Conservation (phyloP, 1,140 invertebrate species). For the Hyles euphorbiae region DNA sequence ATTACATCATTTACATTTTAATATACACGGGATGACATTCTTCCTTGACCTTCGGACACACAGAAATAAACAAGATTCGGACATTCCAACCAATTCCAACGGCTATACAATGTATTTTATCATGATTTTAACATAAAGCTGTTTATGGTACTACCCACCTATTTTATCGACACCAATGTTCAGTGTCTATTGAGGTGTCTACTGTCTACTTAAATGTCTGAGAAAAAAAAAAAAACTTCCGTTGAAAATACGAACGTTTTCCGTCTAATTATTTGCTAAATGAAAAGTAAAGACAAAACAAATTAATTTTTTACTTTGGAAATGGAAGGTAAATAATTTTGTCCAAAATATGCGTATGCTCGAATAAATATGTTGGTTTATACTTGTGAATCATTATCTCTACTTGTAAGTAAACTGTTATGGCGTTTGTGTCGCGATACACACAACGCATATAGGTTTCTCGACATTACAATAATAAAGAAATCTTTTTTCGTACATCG, state of each 20-base stretch:
- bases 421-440: conserved; percentile 67
- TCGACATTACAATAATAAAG: conserved; percentile 29
- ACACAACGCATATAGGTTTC: conserved; percentile 70
- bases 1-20: too few relatives aligned
- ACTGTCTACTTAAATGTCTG: too few relatives aligned
- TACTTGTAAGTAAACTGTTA: conserved; percentile 63
- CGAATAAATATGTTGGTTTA: conserved; percentile 5
- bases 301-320: conserved; percentile 11
- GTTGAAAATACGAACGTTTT: conserved; percentile 37
- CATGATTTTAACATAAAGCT: too few relatives aligned
- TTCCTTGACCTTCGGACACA: too few relatives aligned
- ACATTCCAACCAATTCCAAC: too few relatives aligned
- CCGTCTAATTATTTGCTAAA: conserved; percentile 24
- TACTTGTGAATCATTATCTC: conserved; percentile 36
- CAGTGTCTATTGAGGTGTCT: too few relatives aligned
- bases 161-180: too few relatives aligned
- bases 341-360: not conserved
- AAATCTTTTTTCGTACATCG: conserved; percentile 15
- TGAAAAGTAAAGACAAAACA: conserved; percentile 5
- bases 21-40: too few relatives aligned
- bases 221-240: conserved; percentile 35
- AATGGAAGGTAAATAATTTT: conserved; percentile 30
- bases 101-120: too few relatives aligned
- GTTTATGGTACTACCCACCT: too few relatives aligned
- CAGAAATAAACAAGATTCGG: too few relatives aligned